A percentile compares a stretch with the other conserved stretches of the same genome.
These are phyloP conservation scores for Nephrocerus scutellatus DNA, from an alignment of 2,888 invertebrate genomes.

Conservation along the genomic window DNA sequence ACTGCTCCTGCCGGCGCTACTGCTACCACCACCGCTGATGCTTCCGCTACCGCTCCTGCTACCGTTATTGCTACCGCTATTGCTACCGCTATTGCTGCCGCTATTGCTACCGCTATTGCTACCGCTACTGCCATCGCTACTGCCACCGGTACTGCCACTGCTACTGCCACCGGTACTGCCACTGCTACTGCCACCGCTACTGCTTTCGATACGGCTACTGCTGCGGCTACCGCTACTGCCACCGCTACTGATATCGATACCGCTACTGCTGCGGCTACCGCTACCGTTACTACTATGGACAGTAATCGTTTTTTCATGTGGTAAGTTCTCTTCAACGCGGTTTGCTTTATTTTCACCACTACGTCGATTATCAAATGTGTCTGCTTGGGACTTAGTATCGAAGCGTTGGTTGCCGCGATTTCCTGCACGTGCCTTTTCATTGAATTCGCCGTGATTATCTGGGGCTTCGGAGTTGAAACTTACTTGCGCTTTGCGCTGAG, in stretches of 20 bases:
- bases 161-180: slow-evolving; percentile 1
- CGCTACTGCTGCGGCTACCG: slow-evolving; percentile 18
- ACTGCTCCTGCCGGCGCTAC: not conserved
- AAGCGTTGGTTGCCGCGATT: too few relatives aligned
- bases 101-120: slow-evolving; percentile 39
- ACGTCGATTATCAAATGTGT: too few relatives aligned
- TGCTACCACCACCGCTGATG: slow-evolving; percentile 4
- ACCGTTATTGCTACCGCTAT: slow-evolving; percentile 33
- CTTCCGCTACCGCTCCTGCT: slow-evolving; percentile 11
- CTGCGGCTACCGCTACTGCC: slow-evolving; percentile 17
- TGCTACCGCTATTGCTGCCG: slow-evolving; percentile 35
- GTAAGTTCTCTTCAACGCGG: too few relatives aligned
- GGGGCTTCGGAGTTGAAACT: slow-evolving; percentile 18
- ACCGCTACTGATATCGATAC: not conserved
- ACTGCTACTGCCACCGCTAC: not conserved
- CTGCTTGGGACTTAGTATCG: too few relatives aligned
- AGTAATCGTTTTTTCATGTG: too few relatives aligned
- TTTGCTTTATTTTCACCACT: too few relatives aligned
- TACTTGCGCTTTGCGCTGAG: too few relatives aligned
- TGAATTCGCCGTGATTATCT: slow-evolving; percentile 17
- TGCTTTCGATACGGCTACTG: not conserved
- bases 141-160: slow-evolving; percentile 41
- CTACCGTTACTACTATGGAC: slow-evolving; percentile 2
- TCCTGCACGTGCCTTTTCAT: too few relatives aligned
- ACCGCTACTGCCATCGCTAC: slow-evolving; percentile 28